These are phyloP conservation scores for Artemia sinica DNA, from an alignment of 2,888 invertebrate species.

Conservation along the genomic window DNA sequence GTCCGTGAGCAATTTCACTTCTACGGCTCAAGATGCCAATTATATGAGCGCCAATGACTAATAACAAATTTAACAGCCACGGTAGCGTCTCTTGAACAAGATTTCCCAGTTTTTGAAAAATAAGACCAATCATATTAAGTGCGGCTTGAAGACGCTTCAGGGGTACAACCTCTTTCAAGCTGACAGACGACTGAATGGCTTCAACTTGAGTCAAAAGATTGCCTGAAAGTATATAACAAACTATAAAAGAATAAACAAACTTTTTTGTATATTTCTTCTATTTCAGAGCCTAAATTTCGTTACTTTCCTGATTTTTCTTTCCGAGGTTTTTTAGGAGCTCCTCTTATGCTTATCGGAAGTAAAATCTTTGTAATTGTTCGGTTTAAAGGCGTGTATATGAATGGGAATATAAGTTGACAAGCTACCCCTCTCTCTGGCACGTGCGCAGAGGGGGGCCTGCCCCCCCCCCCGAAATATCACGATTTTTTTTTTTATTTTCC, in stretches of 20 bases:
- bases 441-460: too few species aligned
- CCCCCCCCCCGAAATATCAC: too few species aligned
- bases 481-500: too few species aligned
- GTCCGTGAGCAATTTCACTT: constrained; percentile 27
- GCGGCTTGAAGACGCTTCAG: constrained; percentile 52
- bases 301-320: too few species aligned
- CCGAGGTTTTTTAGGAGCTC: too few species aligned
- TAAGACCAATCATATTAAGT: constrained; percentile 51
- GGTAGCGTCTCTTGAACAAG: constrained; percentile 47
- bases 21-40: constrained; percentile 39
- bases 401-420: too few species aligned
- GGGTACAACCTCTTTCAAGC: constrained; percentile 39
- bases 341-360: too few species aligned
- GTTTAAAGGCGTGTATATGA: too few species aligned
- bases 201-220: constrained; percentile 28
- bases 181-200: constrained; percentile 35
- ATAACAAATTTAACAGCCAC: constrained; percentile 50
- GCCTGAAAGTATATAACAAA: constrained; percentile 22
- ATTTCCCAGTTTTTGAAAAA: constrained; percentile 61
- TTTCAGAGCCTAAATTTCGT: neutral
- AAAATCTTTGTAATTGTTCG: too few species aligned
- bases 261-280: constrained; percentile 17
- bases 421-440: too few species aligned
- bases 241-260: constrained; percentile 16
- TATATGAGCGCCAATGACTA: constrained; percentile 49